A percentile compares a stretch with the other conserved stretches of the same genome.
phyloP scores from a whole-genome alignment of 1,140 invertebrate species.

The Xylocopa sonorina region DNA sequence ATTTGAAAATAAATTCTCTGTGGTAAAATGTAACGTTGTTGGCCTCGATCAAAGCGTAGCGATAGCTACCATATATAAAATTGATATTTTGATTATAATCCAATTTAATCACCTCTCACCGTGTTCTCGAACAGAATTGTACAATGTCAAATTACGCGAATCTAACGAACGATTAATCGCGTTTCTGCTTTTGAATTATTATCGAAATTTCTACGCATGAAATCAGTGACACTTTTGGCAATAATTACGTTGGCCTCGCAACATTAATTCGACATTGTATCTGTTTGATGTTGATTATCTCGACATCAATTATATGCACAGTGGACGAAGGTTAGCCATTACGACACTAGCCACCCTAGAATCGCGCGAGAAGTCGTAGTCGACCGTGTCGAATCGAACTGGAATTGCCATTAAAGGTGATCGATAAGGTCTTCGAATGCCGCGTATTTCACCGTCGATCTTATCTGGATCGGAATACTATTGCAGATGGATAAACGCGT shows the following conservation, averaged over 20 bases:
- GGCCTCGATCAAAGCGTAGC: no score
- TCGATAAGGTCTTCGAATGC: conserved; percentile 20
- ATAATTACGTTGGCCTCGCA: neutral
- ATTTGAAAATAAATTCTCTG: no score
- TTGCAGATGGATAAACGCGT: neutral
- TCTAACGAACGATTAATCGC: no score
- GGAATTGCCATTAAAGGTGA: conserved; percentile 37
- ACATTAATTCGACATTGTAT: neutral
- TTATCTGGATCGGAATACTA: conserved; percentile 8
- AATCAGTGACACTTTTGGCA: neutral
- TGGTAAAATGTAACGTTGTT: no score
- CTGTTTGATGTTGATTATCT: neutral
- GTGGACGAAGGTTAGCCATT: neutral
- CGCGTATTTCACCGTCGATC: conserved; percentile 17
- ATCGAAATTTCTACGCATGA: no score
- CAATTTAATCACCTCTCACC: no score
- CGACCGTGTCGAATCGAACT: conserved; percentile 27
- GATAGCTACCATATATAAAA: no score
- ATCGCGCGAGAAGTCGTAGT: conserved; percentile 14
- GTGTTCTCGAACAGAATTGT: no score
- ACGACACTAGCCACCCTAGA: neutral
- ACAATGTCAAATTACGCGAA: neutral
- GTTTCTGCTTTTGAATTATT: no score
- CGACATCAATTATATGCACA: neutral
- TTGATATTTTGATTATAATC: no score